Conservation (phyloP, 2,113 vertebrate species). For the Corythoichthys haematopterus region DNA sequence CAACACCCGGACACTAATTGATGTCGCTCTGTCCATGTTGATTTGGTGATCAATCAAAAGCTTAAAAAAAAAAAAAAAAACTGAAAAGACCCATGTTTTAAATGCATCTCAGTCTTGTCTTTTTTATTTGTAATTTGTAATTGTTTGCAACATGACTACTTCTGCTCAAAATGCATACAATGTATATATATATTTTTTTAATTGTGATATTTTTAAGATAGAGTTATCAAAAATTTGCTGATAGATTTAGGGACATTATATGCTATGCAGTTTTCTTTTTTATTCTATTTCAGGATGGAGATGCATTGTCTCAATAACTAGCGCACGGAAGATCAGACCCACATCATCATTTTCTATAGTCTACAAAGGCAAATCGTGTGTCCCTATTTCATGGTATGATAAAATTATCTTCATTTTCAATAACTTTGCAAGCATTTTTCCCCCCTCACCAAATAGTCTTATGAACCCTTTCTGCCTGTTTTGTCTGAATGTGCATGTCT, state of each 20-base stretch:
- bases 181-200: not conserved
- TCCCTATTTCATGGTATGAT: not conserved
- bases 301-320: not conserved
- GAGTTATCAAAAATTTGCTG: not conserved
- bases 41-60: not conserved
- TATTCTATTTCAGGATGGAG: not conserved
- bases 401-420: not conserved
- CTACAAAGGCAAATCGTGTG: not conserved
- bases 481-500: too few species aligned
- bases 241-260: not conserved
- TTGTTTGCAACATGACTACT: not conserved
- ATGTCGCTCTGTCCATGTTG: not conserved
- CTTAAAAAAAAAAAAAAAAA: not conserved
- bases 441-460: not conserved
- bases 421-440: not conserved
- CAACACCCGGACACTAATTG: not conserved
- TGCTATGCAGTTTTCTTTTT: not conserved
- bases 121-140: too few species aligned
- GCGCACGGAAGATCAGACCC: not conserved
- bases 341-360: not conserved
- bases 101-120: not conserved
- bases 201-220: not conserved
- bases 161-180: not conserved
- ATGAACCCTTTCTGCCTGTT: too few species aligned
- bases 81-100: not conserved